These are phyloP conservation scores for Troides oblongomaculatus DNA, from an alignment of 2,888 invertebrate species.

Conservation along the genomic window DNA sequence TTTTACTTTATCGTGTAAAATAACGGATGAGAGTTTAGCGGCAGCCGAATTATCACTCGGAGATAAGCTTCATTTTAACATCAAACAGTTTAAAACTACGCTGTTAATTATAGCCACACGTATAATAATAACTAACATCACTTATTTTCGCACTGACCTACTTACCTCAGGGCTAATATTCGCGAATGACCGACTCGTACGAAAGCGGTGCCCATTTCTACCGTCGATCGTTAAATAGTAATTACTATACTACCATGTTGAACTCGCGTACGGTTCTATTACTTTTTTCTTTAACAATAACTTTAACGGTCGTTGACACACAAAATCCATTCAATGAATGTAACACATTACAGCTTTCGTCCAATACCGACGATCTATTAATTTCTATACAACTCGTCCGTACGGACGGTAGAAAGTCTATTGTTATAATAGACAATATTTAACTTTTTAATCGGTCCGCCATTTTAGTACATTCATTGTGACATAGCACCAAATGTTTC, in stretches of 20 bases:
- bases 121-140: not conserved
- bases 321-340: conserved; percentile 20
- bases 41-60: too few relatives aligned
- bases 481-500: too few relatives aligned
- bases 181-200: not conserved
- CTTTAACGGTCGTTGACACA: conserved; percentile 32
- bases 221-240: not conserved
- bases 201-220: not conserved
- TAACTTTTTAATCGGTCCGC: not conserved
- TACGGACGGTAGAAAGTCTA: conserved; percentile 5
- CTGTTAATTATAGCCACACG: too few relatives aligned
- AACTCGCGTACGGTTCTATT: not conserved
- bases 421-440: not conserved
- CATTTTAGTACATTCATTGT: too few relatives aligned
- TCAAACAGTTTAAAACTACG: too few relatives aligned
- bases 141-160: conserved; percentile 18
- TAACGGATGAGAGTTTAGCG: too few relatives aligned
- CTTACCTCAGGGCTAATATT: conserved; percentile 17
- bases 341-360: conserved; percentile 13
- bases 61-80: too few relatives aligned
- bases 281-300: conserved; percentile 5
- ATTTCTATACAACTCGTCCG: not conserved
- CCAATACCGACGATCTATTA: conserved; percentile 9
- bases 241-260: not conserved
- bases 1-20: too few relatives aligned